phyloP scores from a whole-genome alignment of 1,140 invertebrate genomes.

The Gonioctena quinquepunctata region DNA sequence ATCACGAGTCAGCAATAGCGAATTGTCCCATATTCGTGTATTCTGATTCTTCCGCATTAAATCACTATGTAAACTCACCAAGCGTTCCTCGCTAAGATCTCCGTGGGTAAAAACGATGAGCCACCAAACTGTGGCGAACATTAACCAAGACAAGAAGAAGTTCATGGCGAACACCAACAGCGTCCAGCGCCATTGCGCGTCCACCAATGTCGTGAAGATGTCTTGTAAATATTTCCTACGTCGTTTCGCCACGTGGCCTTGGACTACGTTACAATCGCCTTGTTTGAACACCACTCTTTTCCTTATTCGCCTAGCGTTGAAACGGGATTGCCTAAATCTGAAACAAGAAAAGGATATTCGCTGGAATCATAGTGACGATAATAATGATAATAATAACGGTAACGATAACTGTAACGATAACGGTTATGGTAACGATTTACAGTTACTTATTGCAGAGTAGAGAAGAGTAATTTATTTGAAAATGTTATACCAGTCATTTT shows the following conservation, averaged over 20 bases:
- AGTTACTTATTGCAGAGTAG: no score
- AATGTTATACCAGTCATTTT: no score
- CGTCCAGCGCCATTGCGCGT: slow-evolving; percentile 95
- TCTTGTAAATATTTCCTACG: slow-evolving; percentile 85
- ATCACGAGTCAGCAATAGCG: no score
- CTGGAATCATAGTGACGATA: no score
- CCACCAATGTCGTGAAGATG: slow-evolving; percentile 83
- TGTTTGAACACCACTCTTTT: slow-evolving; percentile 91
- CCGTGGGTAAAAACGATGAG: slow-evolving; percentile 90
- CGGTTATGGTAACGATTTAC: no score
- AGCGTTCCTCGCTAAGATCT: slow-evolving; percentile 78
- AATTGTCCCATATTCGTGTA: no score
- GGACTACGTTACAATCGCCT: slow-evolving; percentile 91
- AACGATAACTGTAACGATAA: no score
- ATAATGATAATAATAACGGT: no score
- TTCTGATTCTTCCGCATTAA: no score
- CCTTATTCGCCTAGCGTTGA: slow-evolving; percentile 74
- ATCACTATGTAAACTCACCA: no score
- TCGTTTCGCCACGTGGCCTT: slow-evolving; percentile 88
- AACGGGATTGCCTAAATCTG: slow-evolving; percentile 80
- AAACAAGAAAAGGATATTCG: slow-evolving; percentile 50
- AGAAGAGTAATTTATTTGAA: no score
- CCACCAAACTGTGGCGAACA: slow-evolving; percentile 93
- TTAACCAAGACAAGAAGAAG: slow-evolving; percentile 90
- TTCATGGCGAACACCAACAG: slow-evolving; percentile 88